Evolutionary conservation across 1,140 invertebrate genomes (phyloP).

Genomic region (Cephus cinctus): DNA sequence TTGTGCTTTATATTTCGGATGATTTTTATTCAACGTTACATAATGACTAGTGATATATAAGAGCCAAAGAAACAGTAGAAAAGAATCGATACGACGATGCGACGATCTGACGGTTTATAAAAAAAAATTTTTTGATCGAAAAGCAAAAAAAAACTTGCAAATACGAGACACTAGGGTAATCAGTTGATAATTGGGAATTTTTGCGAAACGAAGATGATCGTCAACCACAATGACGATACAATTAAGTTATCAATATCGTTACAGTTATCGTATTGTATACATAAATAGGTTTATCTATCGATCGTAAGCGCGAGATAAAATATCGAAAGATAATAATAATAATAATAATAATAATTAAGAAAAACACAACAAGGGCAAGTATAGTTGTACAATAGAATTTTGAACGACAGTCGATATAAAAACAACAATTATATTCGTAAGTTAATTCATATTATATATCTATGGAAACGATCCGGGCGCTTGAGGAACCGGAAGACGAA

Average conservation of each 20-base stretch:
- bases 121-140: not conserved
- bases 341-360: no score
- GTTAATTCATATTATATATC: no score
- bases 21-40: no score
- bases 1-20: no score
- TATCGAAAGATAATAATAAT: no score
- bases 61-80: no score
- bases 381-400: slow-evolving; percentile 18
- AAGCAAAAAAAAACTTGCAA: not conserved
- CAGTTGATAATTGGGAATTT: not conserved
- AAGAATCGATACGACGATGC: no score
- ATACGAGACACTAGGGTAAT: not conserved
- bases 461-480: no score
- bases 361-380: slow-evolving; percentile 26
- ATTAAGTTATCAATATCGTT: slow-evolving; percentile 6
- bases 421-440: slow-evolving; percentile 13
- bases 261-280: not conserved
- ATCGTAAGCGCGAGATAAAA: slow-evolving; percentile 24
- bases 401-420: slow-evolving; percentile 15
- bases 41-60: no score
- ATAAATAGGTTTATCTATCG: slow-evolving; percentile 16
- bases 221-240: not conserved
- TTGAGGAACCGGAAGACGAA: no score
- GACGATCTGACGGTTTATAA: not conserved
- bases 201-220: not conserved